These are phyloP conservation scores for Apus apus DNA, from an alignment of 2,113 vertebrate genomes.

Conservation along the genomic window DNA sequence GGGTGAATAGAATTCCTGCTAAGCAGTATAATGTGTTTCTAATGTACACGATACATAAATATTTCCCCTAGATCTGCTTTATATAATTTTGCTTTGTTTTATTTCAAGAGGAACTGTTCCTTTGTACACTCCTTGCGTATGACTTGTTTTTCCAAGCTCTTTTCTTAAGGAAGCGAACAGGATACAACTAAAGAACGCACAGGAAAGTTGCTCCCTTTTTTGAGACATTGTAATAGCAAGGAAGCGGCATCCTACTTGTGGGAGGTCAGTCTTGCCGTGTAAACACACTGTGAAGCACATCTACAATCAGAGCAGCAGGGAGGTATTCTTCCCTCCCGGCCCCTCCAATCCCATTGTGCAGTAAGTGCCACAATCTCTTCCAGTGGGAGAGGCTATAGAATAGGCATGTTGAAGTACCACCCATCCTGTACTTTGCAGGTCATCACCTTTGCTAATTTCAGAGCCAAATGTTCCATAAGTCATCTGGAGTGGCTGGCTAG, in stretches of 20 bases:
- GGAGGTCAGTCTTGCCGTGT: neutral
- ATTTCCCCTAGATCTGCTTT: neutral
- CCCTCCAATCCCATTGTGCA: neutral
- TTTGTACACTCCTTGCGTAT: neutral
- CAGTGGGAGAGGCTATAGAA: neutral
- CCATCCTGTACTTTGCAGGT: neutral
- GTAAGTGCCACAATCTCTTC: neutral
- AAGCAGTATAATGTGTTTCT: neutral
- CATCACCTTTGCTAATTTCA: neutral
- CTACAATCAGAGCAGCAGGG: fast-evolving
- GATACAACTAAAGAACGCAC: neutral
- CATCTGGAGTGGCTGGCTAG: neutral
- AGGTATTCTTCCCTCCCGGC: neutral
- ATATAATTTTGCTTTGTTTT: neutral
- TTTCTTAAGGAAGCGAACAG: neutral
- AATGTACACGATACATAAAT: fast-evolving
- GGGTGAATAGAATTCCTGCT: neutral
- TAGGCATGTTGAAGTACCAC: neutral
- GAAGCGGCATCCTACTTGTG: neutral
- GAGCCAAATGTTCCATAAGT: neutral
- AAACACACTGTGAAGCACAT: neutral
- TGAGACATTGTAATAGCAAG: neutral
- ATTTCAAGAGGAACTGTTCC: neutral
- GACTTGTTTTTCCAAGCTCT: neutral
- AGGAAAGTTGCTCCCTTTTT: neutral